phyloP scores from a whole-genome alignment of 2,888 invertebrate species.

The Caenorhabditis sulstoni region DNA sequence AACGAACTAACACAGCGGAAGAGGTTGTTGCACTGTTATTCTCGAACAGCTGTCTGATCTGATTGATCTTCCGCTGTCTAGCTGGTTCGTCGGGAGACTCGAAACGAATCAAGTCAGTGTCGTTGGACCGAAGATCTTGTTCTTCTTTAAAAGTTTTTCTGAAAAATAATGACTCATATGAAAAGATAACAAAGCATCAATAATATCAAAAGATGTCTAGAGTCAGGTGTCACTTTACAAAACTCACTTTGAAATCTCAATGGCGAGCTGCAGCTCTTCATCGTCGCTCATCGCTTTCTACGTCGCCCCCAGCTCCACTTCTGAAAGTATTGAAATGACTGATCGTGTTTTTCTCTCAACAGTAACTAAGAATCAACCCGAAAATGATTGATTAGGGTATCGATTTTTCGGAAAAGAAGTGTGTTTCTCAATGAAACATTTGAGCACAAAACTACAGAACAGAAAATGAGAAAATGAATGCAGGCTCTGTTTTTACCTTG shows the following conservation, averaged over 20 bases:
- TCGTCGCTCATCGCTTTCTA: conserved; percentile 48
- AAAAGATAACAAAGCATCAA: too few relatives aligned
- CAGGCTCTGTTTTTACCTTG: not conserved
- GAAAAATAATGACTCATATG: conserved; percentile 29
- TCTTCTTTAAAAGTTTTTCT: conserved; percentile 67
- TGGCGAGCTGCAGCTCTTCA: conserved; percentile 65
- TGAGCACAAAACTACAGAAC: too few relatives aligned
- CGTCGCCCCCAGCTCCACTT: not conserved
- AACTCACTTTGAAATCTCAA: conserved; percentile 68
- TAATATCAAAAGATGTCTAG: too few relatives aligned
- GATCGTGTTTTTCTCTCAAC: too few relatives aligned
- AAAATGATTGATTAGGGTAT: too few relatives aligned
- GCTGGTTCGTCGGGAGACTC: conserved; percentile 65
- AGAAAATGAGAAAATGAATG: too few relatives aligned
- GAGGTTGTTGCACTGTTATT: not conserved
- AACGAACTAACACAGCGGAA: conserved; percentile 13
- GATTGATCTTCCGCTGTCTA: conserved; percentile 59
- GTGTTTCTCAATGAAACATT: too few relatives aligned
- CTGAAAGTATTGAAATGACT: not conserved
- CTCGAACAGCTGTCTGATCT: conserved; percentile 68
- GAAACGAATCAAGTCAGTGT: conserved; percentile 61
- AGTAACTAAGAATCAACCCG: too few relatives aligned
- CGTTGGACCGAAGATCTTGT: conserved; percentile 36
- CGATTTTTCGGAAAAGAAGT: too few relatives aligned
- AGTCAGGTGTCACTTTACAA: conserved; percentile 45